A percentile compares a stretch with the other conserved stretches of the same genome.
Evolutionary conservation across 2,113 vertebrate genomes (phyloP).

Genomic region (Amazona vittata): DNA sequence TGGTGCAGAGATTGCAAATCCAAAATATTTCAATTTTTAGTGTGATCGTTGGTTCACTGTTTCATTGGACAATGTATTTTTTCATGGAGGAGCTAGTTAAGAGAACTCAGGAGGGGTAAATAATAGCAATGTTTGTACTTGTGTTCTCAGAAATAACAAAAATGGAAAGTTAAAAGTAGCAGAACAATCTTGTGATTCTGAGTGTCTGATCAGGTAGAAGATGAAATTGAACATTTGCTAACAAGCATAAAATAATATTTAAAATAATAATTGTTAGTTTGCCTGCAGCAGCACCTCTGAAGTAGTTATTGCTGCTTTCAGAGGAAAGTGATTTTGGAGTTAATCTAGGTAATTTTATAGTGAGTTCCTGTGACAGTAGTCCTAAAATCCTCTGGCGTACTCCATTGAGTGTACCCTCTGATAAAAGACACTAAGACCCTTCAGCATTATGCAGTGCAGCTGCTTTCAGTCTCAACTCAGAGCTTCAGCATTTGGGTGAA

Average conservation of each 20-base stretch:
- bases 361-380: not conserved
- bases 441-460: not conserved
- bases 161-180: not conserved
- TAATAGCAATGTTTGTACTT: not conserved
- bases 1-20: not conserved
- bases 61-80: not conserved
- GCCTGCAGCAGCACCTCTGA: not conserved
- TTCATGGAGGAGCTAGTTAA: not conserved
- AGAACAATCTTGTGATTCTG: not conserved
- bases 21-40: not conserved
- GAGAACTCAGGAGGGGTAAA: not conserved
- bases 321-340: not conserved
- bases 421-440: not conserved
- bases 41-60: not conserved
- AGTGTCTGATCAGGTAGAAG: not conserved
- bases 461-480: not conserved
- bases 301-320: not conserved
- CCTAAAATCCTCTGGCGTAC: not conserved
- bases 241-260: not conserved
- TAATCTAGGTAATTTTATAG: not conserved
- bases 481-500: not conserved
- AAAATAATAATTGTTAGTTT: not conserved
- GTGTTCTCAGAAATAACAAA: not conserved
- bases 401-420: accelerated
- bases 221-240: not conserved